Conservation (phyloP, 2,797 vertebrate species). For the Paramormyrops hopkinsi region DNA sequence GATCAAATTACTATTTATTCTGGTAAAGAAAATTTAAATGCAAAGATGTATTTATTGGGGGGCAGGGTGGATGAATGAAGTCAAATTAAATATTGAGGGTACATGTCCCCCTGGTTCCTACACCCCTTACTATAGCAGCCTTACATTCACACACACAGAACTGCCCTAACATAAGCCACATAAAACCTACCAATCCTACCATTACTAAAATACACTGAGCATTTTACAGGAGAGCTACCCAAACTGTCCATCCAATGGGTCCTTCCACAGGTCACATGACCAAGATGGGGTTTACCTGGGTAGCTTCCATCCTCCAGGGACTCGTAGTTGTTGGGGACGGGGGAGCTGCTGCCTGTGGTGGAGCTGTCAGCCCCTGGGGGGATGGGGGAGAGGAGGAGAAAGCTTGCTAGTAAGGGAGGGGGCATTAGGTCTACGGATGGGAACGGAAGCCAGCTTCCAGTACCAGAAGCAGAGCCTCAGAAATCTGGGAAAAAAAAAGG, state of each 20-base stretch:
- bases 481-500: background rate
- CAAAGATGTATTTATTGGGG: background rate
- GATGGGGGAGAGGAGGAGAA: background rate
- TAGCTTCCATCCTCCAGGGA: conserved; percentile 84
- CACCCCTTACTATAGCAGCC: background rate
- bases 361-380: conserved; percentile 80
- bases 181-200: background rate
- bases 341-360: conserved; percentile 86
- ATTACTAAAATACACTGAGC: background rate
- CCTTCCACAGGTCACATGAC: background rate
- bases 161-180: background rate
- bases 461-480: background rate
- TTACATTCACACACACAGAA: background rate
- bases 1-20: background rate
- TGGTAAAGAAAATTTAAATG: background rate
- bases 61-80: background rate
- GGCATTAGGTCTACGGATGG: background rate
- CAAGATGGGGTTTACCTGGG: conserved; percentile 60
- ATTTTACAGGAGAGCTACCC: background rate
- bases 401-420: background rate
- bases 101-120: background rate
- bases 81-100: background rate
- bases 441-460: background rate
- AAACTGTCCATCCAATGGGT: background rate
- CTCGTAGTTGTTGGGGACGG: conserved; percentile 83